Evolutionary conservation across 1,140 invertebrate genomes (phyloP), one percentile per base, ranked within the genome.

Genomic region (Monomorium pharaonis): DNA sequence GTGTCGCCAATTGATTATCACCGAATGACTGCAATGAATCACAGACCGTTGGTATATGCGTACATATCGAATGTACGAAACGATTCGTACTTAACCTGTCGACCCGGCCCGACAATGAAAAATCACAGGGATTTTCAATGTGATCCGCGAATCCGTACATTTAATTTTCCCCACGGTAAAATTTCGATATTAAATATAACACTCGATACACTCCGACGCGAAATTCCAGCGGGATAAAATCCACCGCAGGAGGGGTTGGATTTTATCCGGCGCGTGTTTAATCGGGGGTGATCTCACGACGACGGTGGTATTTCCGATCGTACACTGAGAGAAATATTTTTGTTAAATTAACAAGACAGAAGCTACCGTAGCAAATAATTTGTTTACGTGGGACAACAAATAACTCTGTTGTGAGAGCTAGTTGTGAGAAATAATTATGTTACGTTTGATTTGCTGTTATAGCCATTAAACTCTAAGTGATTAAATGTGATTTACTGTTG

Each of bases 21-120:
- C 33, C 49, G 27, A 72, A 70, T 81, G 44, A 81, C 12, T 30
- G 37, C 33, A 72, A 44, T 72, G 3, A 80, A 67, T 80, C 18
- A 6, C 18, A 70, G 42, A 44, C 62, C 9, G 30, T 4, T 16
- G 16, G 16, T 3, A 21, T 42, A 42, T n/a, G n/a, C n/a, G n/a
- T n/a, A n/a, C 24, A 21, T 9, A 5, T 47, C 21, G 58, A 63
- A 62, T 60, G 30, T 2, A 5, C 44, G 1, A 74, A 56, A 27
- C 21, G 42, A 42, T 37, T 58, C 18, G 21, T 14, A 12, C 10
- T 47, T n/a, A 49, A 30, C 6, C 7, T 0, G 49, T 4, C 16
- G 14, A 24, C 42, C n/a, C n/a, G 16, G 0, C 6, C 12, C 6
- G 6, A 30, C 62, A 51, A 16, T 12, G 0, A 63, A 63, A 77